Conservation (phyloP, 2,797 vertebrate species). For the Lepus oiostolus region DNA sequence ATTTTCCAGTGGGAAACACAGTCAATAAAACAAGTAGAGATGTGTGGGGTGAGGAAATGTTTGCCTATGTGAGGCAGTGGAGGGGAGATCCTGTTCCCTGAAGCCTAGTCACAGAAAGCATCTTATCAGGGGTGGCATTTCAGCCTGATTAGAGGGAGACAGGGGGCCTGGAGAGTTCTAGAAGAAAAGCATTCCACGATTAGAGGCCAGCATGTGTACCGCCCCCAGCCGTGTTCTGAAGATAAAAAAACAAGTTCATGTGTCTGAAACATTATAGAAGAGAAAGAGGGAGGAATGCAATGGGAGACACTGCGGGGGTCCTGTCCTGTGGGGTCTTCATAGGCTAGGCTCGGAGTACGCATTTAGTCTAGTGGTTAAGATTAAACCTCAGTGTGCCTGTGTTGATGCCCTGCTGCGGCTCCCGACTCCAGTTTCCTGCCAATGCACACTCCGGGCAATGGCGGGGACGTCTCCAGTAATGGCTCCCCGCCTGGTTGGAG, state of each 20-base stretch:
- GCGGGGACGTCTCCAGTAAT: too few species aligned
- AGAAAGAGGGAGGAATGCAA: background rate
- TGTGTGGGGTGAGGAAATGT: background rate
- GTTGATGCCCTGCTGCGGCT: too few species aligned
- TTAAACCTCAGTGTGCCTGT: too few species aligned
- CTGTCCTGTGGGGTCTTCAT: background rate
- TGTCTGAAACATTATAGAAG: background rate
- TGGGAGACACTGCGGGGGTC: background rate
- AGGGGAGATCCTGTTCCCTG: background rate
- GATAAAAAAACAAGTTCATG: background rate
- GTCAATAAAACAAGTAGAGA: constrained; percentile 1
- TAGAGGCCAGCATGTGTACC: background rate
- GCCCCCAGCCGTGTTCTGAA: background rate
- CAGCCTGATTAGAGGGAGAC: background rate
- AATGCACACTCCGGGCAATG: too few species aligned
- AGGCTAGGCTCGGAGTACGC: background rate
- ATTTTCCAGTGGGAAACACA: background rate
- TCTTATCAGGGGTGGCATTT: background rate
- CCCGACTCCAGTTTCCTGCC: too few species aligned
- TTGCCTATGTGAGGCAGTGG: background rate
- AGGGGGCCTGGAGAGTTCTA: background rate
- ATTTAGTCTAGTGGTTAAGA: too few species aligned
- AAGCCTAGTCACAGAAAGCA: background rate
- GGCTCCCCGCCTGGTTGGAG: too few species aligned
- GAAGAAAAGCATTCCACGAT: constrained; percentile 4